Base-by-base conservation (phyloP, 2,888 invertebrate species). In the Xestia sexstrigata region DNA sequence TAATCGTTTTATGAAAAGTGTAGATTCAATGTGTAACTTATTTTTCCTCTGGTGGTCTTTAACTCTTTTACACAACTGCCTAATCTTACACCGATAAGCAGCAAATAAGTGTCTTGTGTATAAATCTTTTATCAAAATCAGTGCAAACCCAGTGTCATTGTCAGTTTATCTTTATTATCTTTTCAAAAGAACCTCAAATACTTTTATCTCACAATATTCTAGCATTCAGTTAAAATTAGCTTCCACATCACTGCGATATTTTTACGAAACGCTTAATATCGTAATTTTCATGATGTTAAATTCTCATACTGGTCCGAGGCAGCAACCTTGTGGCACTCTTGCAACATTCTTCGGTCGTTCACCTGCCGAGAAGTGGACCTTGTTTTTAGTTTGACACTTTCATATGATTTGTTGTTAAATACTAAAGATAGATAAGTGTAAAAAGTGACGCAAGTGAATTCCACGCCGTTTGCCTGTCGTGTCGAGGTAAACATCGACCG, bases 331-430 rank as follows among this genome's bases (percentile, higher is more conserved):
- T 89, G 87, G 87, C 83, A 89, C 88, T 83, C 89, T 94, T 94
- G 92, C 93, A 91, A 93, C 93, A 94, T 89, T 79, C 89, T 89
- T 88, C 91, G 95, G 94, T 92, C 93, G 87, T 91, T 92, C 93
- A 95, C 92, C 94, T 90, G 88, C 87, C 87, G 86, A 86, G 91
- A 89, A 92, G 90, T 91, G 91, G 92, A 92, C 93, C 94, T 93
- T 93, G 92, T 86, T 89, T 85, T 87, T 88, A 88, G 82, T 92
- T 91, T 91, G 90, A 90, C 91, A 92, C 91, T 93, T 93, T 93
- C 91, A 83, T 91, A 91, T 87, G 86, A 88, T 89, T 90, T 90
- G 87, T 84, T 87, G 83, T 85, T 89, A 87, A 88, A 88, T 85
- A 86, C 70, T 82, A 81, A 82, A 86, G 83, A 85, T 83, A 82